Base-by-base conservation (phyloP, 2,888 invertebrate species). In the Amblyjoppa fuscipennis region DNA sequence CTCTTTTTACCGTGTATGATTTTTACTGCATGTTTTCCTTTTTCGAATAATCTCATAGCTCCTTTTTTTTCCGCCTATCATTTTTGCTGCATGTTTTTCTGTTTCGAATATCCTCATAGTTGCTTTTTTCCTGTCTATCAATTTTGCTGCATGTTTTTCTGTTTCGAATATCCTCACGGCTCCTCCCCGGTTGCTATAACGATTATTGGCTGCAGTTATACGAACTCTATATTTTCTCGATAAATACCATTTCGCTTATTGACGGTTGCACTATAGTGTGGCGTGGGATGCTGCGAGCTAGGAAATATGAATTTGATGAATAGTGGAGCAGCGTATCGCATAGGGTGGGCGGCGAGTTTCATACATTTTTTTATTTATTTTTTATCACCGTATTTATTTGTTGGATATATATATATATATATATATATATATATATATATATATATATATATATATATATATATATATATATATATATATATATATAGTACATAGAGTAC, bases 201-300 rank as follows among this genome's bases (percentile, higher is more conserved):
- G 75, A 64, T 75, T 75, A 64, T 75, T 61, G 61, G 75, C 31
- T 20, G 45, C 31, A n/a, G 41, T 64, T 34, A n/a, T 61, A 49
- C 56, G 28, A 59, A 59, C 59, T 59, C 25, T 59, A 59, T 59
- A 59, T 59, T 59, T 28, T 25, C 41, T 25, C 25, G 38, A 25
- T 20, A 73, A 73, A 73, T 25, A 59, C 59, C 20, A 38, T 38
- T 53, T 1, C 25, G 41, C 41, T 13, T 56, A 45, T 28, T 45
- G 1, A n/a, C 16, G 16, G 28, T 31, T 3, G 34, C n/a, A 16
- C 16, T 6, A 45, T 56, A 25, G 25, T 9, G 25, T 7, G 9
- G 56, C 56, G 20, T 56, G 20, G 7, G 25, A 25, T 20, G 20
- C 53, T 53, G 25, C 56, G 56, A 56, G 28, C 59, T 59, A 13